A percentile compares a stretch with the other conserved stretches of the same genome.
Conservation (phyloP, 2,888 invertebrate species). For the Lamproptera curius region DNA sequence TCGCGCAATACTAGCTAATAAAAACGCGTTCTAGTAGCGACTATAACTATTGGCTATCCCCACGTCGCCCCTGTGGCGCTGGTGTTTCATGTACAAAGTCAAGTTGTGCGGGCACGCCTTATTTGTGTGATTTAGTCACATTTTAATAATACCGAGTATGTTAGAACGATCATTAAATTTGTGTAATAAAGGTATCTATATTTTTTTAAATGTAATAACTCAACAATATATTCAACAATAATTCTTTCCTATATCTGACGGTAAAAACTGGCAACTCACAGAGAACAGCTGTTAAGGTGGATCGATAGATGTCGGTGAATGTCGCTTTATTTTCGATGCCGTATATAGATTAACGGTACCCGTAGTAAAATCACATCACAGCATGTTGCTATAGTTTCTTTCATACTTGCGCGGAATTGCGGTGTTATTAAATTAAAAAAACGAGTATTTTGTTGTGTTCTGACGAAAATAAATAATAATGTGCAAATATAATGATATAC, state of each 20-base stretch:
- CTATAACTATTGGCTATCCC: constrained; percentile 30
- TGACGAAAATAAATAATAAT: constrained; percentile 49
- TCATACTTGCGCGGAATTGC: constrained; percentile 53
- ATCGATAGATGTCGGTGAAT: constrained; percentile 77
- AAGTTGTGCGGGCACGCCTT: too few relatives aligned
- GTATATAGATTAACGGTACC: constrained; percentile 65
- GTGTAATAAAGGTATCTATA: too few relatives aligned
- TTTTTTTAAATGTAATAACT: too few relatives aligned
- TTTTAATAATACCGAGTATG: too few relatives aligned
- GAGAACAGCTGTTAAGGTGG: constrained; percentile 60
- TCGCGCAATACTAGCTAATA: constrained; percentile 66
- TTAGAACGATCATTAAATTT: too few relatives aligned
- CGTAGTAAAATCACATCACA: constrained; percentile 65
- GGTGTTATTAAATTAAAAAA: constrained; percentile 54
- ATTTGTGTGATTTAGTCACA: too few relatives aligned
- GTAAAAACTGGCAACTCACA: constrained; percentile 58
- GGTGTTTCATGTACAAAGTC: too few relatives aligned
- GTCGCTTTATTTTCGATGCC: constrained; percentile 73
- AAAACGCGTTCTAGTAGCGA: constrained; percentile 32
- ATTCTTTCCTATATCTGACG: too few relatives aligned
- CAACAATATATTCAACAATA: too few relatives aligned
- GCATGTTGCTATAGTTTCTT: constrained; percentile 51
- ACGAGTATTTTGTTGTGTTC: constrained; percentile 52
- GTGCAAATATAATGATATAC: constrained; percentile 35
- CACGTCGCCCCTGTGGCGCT: constrained; percentile 28